Conservation (phyloP, 2,888 invertebrate genomes). For the Aricia artaxerxes region DNA sequence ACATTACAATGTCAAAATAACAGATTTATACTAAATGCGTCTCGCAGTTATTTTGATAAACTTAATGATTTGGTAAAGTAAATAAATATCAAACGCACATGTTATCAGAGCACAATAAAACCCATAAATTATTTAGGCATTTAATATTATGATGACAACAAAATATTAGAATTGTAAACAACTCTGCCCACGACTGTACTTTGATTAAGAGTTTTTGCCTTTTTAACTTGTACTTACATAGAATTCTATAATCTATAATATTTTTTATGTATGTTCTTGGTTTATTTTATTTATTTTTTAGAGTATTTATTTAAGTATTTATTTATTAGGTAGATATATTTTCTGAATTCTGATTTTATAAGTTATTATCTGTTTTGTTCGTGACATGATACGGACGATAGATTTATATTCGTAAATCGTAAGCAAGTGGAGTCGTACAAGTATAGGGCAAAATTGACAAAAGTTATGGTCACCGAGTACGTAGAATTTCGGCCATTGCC, state of each 20-base stretch:
- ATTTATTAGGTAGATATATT: too few species aligned
- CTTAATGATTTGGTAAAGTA: neutral
- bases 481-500: too few species aligned
- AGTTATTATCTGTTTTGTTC: too few species aligned
- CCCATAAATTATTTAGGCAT: neutral
- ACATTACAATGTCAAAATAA: slow-evolving; percentile 7
- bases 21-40: neutral
- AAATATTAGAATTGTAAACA: neutral
- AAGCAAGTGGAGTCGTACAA: too few species aligned
- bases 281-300: too few species aligned
- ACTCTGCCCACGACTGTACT: neutral
- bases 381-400: too few species aligned
- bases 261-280: too few species aligned
- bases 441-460: too few species aligned
- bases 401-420: too few species aligned
- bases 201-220: neutral
- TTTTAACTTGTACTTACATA: neutral
- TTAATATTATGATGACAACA: neutral
- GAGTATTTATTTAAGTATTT: too few species aligned
- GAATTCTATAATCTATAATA: neutral
- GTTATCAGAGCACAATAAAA: neutral
- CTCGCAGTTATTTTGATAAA: neutral
- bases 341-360: too few species aligned
- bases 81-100: neutral
- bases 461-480: too few species aligned